A percentile compares a stretch with the other conserved stretches of the same genome.
Evolutionary conservation across 1,140 invertebrate genomes (phyloP).

Genomic region (Nasonia longicornis): DNA sequence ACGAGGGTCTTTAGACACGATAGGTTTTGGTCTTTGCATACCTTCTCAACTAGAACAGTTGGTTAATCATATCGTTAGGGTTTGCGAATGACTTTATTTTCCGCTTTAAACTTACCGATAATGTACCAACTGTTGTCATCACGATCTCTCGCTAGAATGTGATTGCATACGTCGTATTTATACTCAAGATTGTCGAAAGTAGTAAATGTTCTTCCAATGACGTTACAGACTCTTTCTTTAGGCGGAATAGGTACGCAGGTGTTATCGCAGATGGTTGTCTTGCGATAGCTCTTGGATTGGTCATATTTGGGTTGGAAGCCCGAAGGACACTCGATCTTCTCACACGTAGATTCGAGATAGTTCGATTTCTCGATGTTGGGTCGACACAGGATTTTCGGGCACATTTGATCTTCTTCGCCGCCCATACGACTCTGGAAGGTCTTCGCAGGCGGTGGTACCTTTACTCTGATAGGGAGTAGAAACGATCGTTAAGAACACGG

Average conservation of each 20-base stretch:
- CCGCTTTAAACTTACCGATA: constrained; percentile 49
- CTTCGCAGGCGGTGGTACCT: constrained; percentile 10
- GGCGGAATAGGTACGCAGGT: constrained; percentile 72
- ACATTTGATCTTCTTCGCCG: not conserved
- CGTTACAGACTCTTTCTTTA: constrained; percentile 76
- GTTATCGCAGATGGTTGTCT: constrained; percentile 52
- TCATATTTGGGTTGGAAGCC: constrained; percentile 40
- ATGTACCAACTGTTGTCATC: constrained; percentile 53
- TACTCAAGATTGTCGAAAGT: constrained; percentile 84
- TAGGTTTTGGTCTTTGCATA: constrained; percentile 68
- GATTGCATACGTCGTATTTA: constrained; percentile 84
- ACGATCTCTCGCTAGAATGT: constrained; percentile 80
- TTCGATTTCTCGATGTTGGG: not conserved
- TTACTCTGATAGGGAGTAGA: not conserved
- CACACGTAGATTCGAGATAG: constrained; percentile 27
- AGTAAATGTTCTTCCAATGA: constrained; percentile 80
- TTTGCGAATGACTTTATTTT: constrained; percentile 4
- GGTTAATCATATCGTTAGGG: not conserved
- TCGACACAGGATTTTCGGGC: constrained; percentile 30
- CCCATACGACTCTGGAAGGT: constrained; percentile 19
- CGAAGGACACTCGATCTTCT: constrained; percentile 27
- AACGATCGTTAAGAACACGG: not conserved
- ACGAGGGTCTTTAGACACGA: constrained; percentile 73
- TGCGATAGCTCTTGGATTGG: constrained; percentile 38
- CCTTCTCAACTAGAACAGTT: constrained; percentile 73